Base-by-base conservation (phyloP, 2,113 vertebrate genomes). In the Hiodon alosoides region DNA sequence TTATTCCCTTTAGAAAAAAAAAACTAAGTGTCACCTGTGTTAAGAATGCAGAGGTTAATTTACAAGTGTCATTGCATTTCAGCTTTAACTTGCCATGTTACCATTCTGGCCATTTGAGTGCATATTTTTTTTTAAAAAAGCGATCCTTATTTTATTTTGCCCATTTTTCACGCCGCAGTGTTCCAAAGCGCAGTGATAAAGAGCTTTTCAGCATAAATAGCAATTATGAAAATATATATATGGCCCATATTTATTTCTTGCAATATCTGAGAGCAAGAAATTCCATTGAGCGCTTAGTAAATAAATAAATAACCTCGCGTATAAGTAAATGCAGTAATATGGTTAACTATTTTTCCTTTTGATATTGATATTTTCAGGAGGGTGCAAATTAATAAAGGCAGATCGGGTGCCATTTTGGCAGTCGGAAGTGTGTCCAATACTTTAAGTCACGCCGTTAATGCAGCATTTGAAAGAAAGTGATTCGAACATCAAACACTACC, bases 391-490 rank as follows among this genome's bases (percentile, higher is more conserved):
- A 91, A 91, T 91, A 85, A 87, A 84, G 85, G 83, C 80, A 87
- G 82, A 88, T 86, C 86, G 86, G 88, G 90, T 87, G 82, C 89
- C 85, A 88, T 87, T 82, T 82, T 83, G 80, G 83, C 86, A 89
- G 87, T 90, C 85, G 66, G 81, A 83, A 89, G 86, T 90, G 88
- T 91, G 85, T 89, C 89, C 88, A 91, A 90, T 90, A 90, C 89
- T 90, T 87, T 89, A 89, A 89, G 88, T 87, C 89, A 91, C 83
- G 87, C 85, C 85, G 84, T 90, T 90, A 91, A 90, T 90, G 86
- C 87, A 82, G 87, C 86, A 90, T 91, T 90, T 90, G 80, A 89
- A 87, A 87, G 89, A 89, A 87, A 90, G 89, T 87, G 83, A 91
- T 91, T 91, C 79, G 76, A 55, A 93, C 90, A 91, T 91, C 90